Conservation (phyloP, 2,113 vertebrate species). For the Axis porcinus region DNA sequence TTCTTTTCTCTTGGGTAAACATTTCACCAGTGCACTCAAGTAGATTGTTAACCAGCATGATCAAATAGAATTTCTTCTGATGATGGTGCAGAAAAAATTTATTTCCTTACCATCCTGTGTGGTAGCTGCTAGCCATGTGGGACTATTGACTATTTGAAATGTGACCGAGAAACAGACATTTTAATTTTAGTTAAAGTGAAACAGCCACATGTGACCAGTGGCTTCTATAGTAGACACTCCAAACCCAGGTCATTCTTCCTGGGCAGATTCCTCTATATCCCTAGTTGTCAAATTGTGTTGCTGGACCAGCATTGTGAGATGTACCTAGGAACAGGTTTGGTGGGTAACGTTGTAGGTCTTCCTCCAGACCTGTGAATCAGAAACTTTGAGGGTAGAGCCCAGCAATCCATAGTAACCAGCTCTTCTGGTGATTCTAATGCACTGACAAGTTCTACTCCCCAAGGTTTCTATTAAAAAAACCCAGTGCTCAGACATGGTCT, state of each 20-base stretch:
- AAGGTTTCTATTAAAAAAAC: not conserved
- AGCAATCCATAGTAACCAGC: not conserved
- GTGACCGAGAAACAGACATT: not conserved
- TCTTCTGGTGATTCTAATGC: not conserved
- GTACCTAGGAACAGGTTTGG: not conserved
- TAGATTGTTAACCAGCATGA: not conserved
- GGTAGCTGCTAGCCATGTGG: not conserved
- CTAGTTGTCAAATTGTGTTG: not conserved
- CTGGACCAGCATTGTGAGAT: not conserved
- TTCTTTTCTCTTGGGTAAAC: conserved; percentile 20
- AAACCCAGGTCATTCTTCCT: not conserved
- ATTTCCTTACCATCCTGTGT: not conserved
- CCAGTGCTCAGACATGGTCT: not conserved
- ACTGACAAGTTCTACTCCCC: not conserved
- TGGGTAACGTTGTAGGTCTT: not conserved
- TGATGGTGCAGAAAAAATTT: not conserved
- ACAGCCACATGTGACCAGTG: not conserved
- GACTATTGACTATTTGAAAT: not conserved
- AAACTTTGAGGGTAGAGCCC: not conserved
- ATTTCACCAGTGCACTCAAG: not conserved
- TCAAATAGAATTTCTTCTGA: not conserved
- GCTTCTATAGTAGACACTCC: not conserved
- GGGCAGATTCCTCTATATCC: not conserved
- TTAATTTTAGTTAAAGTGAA: conserved; percentile 6
- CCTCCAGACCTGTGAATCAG: not conserved